Conservation (phyloP, 2,113 vertebrate genomes). For the Antechinus flavipes region DNA sequence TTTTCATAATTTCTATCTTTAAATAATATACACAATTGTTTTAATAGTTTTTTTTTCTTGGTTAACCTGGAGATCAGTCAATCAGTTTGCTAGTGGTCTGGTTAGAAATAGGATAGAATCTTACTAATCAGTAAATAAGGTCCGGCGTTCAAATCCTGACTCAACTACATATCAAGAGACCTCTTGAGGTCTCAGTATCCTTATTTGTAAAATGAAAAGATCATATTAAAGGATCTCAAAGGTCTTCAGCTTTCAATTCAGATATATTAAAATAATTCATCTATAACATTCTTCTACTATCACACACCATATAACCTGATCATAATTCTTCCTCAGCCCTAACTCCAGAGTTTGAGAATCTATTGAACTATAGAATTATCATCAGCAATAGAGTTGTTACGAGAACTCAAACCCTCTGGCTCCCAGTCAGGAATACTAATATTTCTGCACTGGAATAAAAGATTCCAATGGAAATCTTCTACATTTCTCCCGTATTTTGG, state of each 20-base stretch:
- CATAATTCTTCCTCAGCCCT: background rate
- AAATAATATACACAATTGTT: background rate
- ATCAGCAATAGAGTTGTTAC: background rate
- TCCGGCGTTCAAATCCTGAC: background rate
- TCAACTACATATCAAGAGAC: background rate
- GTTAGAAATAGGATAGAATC: background rate
- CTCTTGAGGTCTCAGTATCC: background rate
- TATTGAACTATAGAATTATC: background rate
- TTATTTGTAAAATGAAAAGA: background rate
- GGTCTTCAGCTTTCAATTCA: background rate
- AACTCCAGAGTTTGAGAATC: background rate
- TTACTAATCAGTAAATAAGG: background rate
- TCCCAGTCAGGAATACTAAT: background rate
- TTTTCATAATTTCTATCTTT: background rate
- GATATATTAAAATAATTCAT: background rate
- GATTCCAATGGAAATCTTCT: background rate
- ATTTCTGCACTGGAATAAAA: background rate
- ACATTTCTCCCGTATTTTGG: background rate
- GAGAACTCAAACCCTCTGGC: background rate
- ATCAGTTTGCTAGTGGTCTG: background rate
- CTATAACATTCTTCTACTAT: background rate
- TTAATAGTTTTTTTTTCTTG: background rate
- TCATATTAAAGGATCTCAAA: background rate
- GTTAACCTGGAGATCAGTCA: background rate
- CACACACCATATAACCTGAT: background rate